Evolutionary conservation across 2,797 vertebrate genomes (phyloP).

Genomic region (Geotrypetes seraphini): DNA sequence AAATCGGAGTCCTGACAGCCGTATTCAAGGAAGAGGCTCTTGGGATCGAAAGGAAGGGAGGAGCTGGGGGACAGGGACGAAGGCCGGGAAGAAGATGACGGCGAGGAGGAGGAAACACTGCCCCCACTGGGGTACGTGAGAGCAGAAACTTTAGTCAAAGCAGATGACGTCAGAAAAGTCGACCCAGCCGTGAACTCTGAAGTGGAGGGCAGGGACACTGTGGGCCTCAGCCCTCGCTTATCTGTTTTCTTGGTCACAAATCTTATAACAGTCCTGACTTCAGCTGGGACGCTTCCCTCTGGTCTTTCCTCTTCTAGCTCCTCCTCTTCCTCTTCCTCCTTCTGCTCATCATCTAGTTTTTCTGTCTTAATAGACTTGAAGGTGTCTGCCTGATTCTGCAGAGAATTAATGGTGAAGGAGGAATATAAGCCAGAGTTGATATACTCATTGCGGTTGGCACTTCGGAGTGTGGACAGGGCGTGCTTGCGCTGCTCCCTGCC

Average conservation of each 20-base stretch:
- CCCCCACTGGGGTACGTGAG: constrained; percentile 49
- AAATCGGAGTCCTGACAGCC: constrained; percentile 59
- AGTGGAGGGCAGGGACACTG: constrained; percentile 62
- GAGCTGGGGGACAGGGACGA: constrained; percentile 61
- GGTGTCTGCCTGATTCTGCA: constrained; percentile 69
- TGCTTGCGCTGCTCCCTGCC: constrained; percentile 63
- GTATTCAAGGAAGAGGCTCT: constrained; percentile 61
- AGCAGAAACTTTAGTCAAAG: constrained; percentile 61
- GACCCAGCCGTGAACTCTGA: constrained; percentile 50
- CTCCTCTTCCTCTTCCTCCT: constrained; percentile 23
- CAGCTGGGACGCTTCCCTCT: constrained; percentile 52
- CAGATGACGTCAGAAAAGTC: constrained; percentile 53
- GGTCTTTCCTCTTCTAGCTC: constrained; percentile 27
- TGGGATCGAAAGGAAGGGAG: constrained; percentile 54
- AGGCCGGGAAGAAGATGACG: constrained; percentile 54
- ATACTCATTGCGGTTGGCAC: constrained; percentile 75
- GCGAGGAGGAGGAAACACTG: constrained; percentile 50
- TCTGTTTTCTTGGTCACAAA: constrained; percentile 73
- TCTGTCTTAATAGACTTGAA: constrained; percentile 72
- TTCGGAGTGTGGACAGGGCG: constrained; percentile 55
- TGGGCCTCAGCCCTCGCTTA: constrained; percentile 57
- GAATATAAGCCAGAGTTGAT: constrained; percentile 84
- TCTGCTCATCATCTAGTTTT: constrained; percentile 43
- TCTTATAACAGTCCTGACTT: constrained; percentile 85
- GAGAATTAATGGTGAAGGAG: constrained; percentile 79